These are phyloP conservation scores for Sapajus apella DNA, from an alignment of 2,113 vertebrate genomes.

Conservation along the genomic window DNA sequence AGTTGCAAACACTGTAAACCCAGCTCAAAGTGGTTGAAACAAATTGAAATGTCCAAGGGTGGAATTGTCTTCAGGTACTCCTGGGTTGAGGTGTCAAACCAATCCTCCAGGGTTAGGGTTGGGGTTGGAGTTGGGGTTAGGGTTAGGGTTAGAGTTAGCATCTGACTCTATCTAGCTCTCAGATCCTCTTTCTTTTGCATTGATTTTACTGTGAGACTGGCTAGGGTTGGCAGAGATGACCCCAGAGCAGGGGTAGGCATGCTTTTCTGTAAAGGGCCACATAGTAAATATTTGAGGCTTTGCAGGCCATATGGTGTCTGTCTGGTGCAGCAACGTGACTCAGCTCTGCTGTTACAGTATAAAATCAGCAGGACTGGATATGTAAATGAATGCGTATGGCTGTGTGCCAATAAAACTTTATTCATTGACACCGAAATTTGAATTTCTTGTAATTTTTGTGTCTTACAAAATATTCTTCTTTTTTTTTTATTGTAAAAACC, in stretches of 20 bases:
- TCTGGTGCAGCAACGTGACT: background rate
- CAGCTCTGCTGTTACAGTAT: background rate
- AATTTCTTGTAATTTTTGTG: background rate
- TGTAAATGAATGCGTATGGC: background rate
- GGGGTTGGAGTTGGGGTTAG: too few relatives aligned
- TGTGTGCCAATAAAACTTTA: background rate
- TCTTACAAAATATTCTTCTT: background rate
- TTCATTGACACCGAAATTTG: background rate
- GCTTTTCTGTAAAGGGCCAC: background rate
- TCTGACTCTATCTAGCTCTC: background rate
- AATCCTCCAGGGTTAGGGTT: background rate
- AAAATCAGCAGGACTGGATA: background rate
- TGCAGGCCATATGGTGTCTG: background rate
- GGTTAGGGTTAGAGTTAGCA: too few relatives aligned
- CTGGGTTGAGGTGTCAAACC: background rate
- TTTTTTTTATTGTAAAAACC: background rate
- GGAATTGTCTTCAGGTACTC: background rate
- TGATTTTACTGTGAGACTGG: background rate
- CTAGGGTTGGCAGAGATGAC: background rate
- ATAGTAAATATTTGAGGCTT: background rate
- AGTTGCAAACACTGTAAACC: background rate
- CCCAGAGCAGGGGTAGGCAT: background rate
- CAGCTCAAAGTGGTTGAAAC: background rate
- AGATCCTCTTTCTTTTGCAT: background rate
- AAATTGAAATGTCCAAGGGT: background rate